Evolutionary conservation across 2,888 invertebrate species (phyloP).

Genomic region (Lasioglossum oenotherae): DNA sequence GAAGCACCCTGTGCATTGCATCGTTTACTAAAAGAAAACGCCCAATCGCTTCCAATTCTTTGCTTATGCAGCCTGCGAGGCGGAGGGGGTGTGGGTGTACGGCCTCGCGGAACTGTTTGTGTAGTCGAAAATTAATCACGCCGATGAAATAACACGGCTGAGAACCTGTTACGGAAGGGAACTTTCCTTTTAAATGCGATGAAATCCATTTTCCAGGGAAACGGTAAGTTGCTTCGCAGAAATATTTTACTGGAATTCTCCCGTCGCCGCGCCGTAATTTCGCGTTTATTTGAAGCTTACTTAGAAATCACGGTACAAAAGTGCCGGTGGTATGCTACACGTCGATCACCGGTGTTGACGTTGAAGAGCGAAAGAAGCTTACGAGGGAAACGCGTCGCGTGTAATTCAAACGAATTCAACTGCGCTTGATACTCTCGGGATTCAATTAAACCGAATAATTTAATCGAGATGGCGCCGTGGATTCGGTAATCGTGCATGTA

Average conservation of each 20-base stretch:
- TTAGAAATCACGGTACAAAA: background rate
- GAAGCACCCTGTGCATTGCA: background rate
- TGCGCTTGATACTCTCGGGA: background rate
- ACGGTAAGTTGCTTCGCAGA: background rate
- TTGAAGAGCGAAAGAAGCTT: background rate
- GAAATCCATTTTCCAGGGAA: conserved; percentile 1
- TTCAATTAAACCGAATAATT: background rate
- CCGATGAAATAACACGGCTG: conserved; percentile 29
- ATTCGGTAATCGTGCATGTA: background rate
- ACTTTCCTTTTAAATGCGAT: background rate
- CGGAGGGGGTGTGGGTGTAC: too few species aligned
- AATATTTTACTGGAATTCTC: background rate
- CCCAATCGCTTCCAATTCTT: conserved; percentile 1
- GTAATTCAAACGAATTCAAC: background rate
- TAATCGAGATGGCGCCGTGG: background rate
- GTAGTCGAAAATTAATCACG: conserved; percentile 42
- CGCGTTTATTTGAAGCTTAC: conserved; percentile 11
- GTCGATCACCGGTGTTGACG: background rate
- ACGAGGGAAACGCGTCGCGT: background rate
- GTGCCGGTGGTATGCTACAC: background rate
- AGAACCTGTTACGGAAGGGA: background rate
- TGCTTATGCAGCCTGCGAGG: background rate
- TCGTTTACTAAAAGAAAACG: background rate
- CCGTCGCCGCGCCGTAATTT: background rate
- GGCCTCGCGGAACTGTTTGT: background rate